Conservation (phyloP, 1,140 invertebrate species). For the Penaeus indicus region DNA sequence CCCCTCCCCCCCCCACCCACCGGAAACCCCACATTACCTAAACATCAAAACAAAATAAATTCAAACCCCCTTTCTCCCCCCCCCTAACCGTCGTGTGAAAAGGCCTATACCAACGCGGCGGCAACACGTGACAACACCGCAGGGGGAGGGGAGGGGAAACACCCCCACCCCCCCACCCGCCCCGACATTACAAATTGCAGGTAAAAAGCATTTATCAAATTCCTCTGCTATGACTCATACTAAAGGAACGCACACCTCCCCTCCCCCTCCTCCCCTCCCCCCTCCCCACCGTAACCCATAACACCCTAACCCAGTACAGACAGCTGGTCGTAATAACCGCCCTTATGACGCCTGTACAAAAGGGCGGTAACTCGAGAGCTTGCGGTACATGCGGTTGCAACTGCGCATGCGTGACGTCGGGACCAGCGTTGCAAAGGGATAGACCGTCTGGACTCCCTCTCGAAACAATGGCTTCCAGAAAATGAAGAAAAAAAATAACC, state of each 20-base stretch:
- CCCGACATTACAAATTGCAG: constrained; percentile 31
- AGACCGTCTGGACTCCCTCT: no score
- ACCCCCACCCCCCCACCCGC: neutral
- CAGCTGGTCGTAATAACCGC: constrained; percentile 20
- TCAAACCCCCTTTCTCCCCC: no score
- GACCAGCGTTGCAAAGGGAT: constrained; percentile 10
- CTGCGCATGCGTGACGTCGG: neutral
- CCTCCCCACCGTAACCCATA: constrained; percentile 19
- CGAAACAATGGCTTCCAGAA: neutral
- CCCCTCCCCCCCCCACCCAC: no score
- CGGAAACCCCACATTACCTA: no score
- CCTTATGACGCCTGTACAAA: constrained; percentile 10
- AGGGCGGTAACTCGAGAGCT: constrained; percentile 20
- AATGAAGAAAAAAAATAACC: neutral
- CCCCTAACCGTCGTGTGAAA: no score
- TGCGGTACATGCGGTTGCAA: neutral
- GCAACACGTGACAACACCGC: no score
- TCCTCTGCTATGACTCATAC: constrained; percentile 45
- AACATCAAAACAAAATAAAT: no score
- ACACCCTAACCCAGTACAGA: constrained; percentile 42
- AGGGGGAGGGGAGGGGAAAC: neutral
- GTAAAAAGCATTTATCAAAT: constrained; percentile 52
- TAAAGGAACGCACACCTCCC: constrained; percentile 24
- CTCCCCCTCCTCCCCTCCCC: no score
- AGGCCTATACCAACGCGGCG: no score